A percentile compares a stretch with the other conserved stretches of the same genome.
phyloP scores from a whole-genome alignment of 1,140 invertebrate genomes.

The Leptinotarsa defecta region DNA sequence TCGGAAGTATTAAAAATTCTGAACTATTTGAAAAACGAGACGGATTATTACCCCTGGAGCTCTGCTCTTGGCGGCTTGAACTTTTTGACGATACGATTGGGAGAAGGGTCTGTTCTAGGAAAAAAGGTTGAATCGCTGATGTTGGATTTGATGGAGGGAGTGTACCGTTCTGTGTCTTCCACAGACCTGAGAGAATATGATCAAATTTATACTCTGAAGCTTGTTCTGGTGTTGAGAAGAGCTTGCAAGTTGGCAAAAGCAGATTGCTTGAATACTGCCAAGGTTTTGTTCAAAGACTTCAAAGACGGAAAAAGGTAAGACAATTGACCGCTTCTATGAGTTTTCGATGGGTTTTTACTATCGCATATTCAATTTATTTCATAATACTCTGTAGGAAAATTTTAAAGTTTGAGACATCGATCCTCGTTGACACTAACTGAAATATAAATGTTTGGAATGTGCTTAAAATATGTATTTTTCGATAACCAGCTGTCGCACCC shows the following conservation, averaged over 20 bases:
- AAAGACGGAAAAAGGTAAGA: neutral
- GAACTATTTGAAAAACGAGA: constrained; percentile 65
- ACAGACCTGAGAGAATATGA: constrained; percentile 38
- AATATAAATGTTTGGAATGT: too few species aligned
- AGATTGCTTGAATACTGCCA: constrained; percentile 55
- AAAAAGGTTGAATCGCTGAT: neutral
- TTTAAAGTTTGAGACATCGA: too few species aligned
- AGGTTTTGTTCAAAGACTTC: neutral
- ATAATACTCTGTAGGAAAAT: too few species aligned
- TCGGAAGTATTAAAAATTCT: constrained; percentile 62
- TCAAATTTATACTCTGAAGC: constrained; percentile 54
- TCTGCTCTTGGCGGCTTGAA: constrained; percentile 55
- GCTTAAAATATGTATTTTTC: too few species aligned
- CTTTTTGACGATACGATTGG: constrained; percentile 56
- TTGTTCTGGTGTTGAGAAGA: constrained; percentile 57
- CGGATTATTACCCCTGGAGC: constrained; percentile 68
- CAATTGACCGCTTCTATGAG: neutral
- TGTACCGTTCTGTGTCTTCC: constrained; percentile 33
- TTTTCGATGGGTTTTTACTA: too few species aligned
- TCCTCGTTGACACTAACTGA: too few species aligned
- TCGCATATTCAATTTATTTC: too few species aligned
- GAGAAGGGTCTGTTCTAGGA: constrained; percentile 21
- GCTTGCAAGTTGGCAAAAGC: constrained; percentile 59
- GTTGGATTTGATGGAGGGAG: constrained; percentile 12
- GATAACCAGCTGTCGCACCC: too few species aligned